Conservation (phyloP, 2,113 vertebrate species). For the human region DNA sequence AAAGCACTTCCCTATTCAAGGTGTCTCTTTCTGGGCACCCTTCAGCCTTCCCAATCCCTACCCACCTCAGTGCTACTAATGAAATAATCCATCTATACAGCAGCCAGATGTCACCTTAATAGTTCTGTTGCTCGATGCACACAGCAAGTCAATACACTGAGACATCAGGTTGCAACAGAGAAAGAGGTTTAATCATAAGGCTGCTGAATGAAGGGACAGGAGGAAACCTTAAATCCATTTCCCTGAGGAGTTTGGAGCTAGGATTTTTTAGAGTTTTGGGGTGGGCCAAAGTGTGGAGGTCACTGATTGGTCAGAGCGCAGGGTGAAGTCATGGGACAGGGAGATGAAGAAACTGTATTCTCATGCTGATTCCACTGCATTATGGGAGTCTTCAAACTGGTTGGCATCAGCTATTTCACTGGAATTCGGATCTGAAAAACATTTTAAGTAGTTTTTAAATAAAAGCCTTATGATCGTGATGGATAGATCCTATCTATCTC, state of each 20-base stretch:
- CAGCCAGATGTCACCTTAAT: neutral
- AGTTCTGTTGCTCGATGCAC: neutral
- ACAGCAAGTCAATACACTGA: neutral
- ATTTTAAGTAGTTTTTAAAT: neutral
- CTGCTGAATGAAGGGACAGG: neutral
- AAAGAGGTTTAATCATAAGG: neutral
- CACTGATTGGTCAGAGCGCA: neutral
- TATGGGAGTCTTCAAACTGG: neutral
- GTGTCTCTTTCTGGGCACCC: neutral
- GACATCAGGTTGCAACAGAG: neutral
- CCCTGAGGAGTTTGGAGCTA: neutral
- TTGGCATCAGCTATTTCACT: neutral
- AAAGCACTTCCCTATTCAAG: neutral
- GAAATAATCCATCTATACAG: neutral
- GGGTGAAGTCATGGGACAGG: neutral
- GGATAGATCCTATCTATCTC: neutral
- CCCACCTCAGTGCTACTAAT: too few relatives aligned
- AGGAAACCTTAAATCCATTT: neutral
- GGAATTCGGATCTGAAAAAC: neutral
- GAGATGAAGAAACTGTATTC: neutral
- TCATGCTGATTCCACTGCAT: neutral
- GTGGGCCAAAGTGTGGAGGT: neutral
- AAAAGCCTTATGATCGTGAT: neutral
- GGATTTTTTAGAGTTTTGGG: neutral
- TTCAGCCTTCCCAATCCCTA: too few relatives aligned